Evolutionary conservation across 2,797 vertebrate species (phyloP).

Genomic region (Crocidura indochinensis): DNA sequence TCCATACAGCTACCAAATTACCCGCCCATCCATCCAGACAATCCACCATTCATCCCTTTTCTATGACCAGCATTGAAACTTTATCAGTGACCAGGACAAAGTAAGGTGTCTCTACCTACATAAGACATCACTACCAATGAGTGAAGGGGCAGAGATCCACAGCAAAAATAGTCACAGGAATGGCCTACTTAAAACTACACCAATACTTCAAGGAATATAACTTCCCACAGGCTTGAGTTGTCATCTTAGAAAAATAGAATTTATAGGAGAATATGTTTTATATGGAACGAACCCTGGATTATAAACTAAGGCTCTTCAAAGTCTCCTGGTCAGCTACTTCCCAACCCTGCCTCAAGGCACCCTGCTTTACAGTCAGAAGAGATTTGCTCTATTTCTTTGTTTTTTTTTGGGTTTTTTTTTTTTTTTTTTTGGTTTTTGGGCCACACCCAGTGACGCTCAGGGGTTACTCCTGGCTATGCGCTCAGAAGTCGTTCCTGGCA

Average conservation of each 20-base stretch:
- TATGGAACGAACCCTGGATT: neutral
- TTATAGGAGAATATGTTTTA: neutral
- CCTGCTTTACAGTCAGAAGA: neutral
- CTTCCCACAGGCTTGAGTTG: neutral
- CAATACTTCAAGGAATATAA: slow-evolving; percentile 10
- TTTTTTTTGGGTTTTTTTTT: too few species aligned
- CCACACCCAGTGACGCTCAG: too few species aligned
- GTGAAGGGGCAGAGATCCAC: neutral
- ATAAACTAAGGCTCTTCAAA: neutral
- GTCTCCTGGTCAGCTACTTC: too few species aligned
- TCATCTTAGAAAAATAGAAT: slow-evolving; percentile 26
- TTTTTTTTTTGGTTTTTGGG: too few species aligned
- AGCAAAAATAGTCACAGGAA: neutral
- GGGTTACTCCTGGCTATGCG: too few species aligned
- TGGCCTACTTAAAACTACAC: neutral
- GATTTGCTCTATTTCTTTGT: too few species aligned
- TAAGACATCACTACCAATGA: neutral
- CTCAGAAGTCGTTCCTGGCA: too few species aligned
- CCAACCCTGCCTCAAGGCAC: too few species aligned
- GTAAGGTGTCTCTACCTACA: neutral
- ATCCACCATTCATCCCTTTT: neutral
- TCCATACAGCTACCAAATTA: too few species aligned
- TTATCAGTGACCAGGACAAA: neutral
- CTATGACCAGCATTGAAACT: neutral
- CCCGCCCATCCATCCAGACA: neutral